phyloP scores from a whole-genome alignment of 92 coral and sea anemone genomes.

The Plumapathes pennacea region DNA sequence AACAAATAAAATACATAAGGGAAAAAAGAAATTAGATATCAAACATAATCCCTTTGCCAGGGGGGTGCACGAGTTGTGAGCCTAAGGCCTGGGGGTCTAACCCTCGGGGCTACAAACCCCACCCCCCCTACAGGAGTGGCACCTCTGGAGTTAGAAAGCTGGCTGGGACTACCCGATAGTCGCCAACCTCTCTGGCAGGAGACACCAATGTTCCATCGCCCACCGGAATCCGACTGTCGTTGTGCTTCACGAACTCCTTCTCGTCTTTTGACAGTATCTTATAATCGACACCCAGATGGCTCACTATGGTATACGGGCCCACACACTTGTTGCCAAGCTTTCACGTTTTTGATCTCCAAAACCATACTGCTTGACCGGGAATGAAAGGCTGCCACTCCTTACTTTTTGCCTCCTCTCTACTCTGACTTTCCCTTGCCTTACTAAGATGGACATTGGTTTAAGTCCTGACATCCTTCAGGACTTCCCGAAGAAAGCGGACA shows the following conservation, averaged over 20 bases:
- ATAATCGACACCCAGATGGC: constrained; percentile 36
- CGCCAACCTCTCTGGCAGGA: constrained; percentile 38
- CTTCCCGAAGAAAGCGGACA: not conserved
- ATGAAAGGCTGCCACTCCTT: too few relatives aligned
- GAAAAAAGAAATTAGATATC: too few relatives aligned
- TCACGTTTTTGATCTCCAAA: constrained; percentile 42
- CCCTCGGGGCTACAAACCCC: too few relatives aligned
- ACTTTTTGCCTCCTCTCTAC: not conserved
- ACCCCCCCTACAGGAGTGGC: too few relatives aligned
- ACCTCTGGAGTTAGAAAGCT: too few relatives aligned
- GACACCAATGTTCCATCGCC: too few relatives aligned
- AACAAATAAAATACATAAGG: too few relatives aligned
- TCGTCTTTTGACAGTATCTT: constrained; percentile 19
- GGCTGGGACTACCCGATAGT: constrained; percentile 37
- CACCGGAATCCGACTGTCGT: too few relatives aligned
- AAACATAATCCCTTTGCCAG: too few relatives aligned
- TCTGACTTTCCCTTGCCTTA: constrained; percentile 1
- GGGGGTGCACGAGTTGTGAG: too few relatives aligned
- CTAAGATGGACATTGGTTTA: constrained; percentile 19
- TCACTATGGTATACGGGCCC: constrained; percentile 32
- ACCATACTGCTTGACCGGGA: constrained; percentile 35
- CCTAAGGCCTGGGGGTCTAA: too few relatives aligned
- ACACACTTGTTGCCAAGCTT: constrained; percentile 49
- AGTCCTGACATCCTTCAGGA: constrained; percentile 13
- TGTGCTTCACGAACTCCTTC: constrained; percentile 30